These are phyloP conservation scores for Varanus salvator DNA, from an alignment of 2,113 vertebrate genomes.

Conservation along the genomic window DNA sequence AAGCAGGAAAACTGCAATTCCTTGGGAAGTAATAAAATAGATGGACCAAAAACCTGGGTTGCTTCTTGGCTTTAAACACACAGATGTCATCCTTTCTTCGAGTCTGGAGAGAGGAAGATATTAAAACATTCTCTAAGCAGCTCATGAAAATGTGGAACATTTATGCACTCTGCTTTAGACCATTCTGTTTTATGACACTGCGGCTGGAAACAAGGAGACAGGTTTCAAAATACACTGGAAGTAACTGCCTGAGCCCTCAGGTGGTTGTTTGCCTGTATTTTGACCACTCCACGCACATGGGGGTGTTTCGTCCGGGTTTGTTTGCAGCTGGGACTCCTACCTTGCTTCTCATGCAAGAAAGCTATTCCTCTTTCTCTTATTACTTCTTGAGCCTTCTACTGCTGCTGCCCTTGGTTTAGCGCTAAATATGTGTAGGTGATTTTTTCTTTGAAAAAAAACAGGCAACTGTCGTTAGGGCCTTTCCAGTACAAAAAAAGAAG, in stretches of 20 bases:
- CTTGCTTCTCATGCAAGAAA: neutral
- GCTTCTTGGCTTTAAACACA: constrained; percentile 1
- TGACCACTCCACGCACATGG: neutral
- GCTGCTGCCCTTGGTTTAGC: neutral
- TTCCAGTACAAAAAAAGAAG: no score
- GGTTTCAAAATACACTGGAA: neutral
- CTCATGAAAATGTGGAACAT: neutral
- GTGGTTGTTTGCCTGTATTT: no score
- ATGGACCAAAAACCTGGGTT: neutral
- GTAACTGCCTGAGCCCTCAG: no score
- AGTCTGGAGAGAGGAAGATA: neutral
- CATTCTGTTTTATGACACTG: neutral
- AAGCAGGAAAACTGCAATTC: neutral
- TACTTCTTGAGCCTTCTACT: neutral
- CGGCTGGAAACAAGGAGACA: neutral
- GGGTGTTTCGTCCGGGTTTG: neutral
- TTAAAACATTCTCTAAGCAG: neutral
- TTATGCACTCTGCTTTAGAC: neutral
- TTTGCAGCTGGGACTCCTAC: neutral
- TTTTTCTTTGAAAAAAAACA: neutral
- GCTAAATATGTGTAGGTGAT: neutral
- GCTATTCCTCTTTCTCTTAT: neutral
- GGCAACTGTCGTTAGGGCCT: neutral
- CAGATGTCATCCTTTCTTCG: neutral
- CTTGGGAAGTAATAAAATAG: constrained; percentile 33